A percentile compares a stretch with the other conserved stretches of the same genome.
Conservation (phyloP, 2,888 invertebrate species). For the Drosophila suboccidentalis region DNA sequence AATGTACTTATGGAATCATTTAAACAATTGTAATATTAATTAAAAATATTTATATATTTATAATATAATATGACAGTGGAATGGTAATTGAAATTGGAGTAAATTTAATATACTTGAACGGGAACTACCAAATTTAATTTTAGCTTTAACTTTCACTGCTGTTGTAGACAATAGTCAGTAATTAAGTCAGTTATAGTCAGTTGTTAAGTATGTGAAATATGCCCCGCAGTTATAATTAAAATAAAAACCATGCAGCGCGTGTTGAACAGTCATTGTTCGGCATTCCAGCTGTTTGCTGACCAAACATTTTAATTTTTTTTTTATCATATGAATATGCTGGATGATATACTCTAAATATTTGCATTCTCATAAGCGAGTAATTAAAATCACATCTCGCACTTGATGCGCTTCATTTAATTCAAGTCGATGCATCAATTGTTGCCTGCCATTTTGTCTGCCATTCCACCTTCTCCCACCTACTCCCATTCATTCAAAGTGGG, state of each 20-base stretch:
- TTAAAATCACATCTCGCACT: background rate
- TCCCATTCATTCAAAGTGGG: background rate
- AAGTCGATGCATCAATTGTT: conserved; percentile 7
- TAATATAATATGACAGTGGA: too few relatives aligned
- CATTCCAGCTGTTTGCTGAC: conserved; percentile 18
- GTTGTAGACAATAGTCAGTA: background rate
- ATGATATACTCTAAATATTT: background rate
- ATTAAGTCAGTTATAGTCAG: too few relatives aligned
- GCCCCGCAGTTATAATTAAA: conserved; percentile 70
- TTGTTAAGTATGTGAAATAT: background rate
- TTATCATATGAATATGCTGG: conserved; percentile 8
- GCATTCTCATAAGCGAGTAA: background rate
- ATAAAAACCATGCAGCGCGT: conserved; percentile 25
- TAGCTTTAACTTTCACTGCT: background rate
- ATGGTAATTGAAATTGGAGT: too few relatives aligned
- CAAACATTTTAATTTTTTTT: conserved; percentile 28
- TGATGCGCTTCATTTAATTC: background rate
- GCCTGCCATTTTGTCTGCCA: background rate
- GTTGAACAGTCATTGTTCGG: background rate
- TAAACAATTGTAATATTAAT: too few relatives aligned
- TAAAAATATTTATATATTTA: too few relatives aligned
- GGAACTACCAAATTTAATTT: background rate
- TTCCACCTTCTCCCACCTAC: background rate
- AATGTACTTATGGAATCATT: too few relatives aligned
- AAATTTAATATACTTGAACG: too few relatives aligned